These are phyloP conservation scores for Chrysolophus pictus DNA, from an alignment of 2,797 vertebrate genomes.

Conservation along the genomic window DNA sequence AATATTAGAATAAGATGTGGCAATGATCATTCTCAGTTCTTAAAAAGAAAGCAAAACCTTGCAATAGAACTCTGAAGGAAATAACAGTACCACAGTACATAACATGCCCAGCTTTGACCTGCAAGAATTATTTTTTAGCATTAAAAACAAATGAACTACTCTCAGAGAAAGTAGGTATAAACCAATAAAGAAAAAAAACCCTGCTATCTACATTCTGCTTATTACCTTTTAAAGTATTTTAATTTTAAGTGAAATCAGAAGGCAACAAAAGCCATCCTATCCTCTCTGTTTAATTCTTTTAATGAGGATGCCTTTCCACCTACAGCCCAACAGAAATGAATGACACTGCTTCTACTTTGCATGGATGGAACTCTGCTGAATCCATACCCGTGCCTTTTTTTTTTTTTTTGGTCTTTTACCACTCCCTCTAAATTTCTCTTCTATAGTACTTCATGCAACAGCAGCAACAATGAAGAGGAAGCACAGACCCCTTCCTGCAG, in stretches of 20 bases:
- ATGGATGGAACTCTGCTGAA: background rate
- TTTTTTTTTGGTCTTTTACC: background rate
- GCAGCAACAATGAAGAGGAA: background rate
- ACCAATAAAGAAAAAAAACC: background rate
- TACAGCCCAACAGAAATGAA: background rate
- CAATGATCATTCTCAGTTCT: background rate
- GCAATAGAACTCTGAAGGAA: background rate
- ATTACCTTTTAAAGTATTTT: background rate
- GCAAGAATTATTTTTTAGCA: background rate
- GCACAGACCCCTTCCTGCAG: background rate
- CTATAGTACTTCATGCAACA: background rate
- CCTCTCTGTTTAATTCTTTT: background rate
- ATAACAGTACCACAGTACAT: accelerated
- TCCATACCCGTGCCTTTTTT: accelerated
- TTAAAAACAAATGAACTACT: background rate
- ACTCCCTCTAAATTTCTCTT: background rate
- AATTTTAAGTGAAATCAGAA: background rate
- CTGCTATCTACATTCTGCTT: background rate
- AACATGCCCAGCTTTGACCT: accelerated
- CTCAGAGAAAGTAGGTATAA: background rate
- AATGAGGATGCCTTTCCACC: background rate
- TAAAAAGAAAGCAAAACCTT: background rate
- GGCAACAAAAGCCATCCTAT: background rate
- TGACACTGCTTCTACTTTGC: background rate
- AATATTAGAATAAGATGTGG: background rate